These are phyloP conservation scores for Palythoa grandis DNA, from an alignment of 92 coral and sea anemone genomes.

Conservation along the genomic window DNA sequence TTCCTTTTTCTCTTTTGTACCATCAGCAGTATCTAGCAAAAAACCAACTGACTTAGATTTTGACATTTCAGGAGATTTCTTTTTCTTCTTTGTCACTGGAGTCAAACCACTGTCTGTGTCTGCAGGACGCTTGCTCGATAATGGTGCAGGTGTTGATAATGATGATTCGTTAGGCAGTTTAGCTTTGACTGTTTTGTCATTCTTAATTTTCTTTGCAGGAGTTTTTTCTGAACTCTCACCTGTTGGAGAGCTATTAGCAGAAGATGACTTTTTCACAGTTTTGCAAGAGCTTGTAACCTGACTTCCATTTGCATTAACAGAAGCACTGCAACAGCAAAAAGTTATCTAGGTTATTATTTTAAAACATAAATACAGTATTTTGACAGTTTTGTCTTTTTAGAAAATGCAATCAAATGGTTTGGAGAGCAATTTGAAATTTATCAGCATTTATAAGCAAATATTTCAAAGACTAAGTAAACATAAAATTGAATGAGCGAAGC, in stretches of 20 bases:
- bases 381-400: no score
- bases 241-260: conserved; percentile 56
- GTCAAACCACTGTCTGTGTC: conserved; percentile 35
- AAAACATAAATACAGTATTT: no score
- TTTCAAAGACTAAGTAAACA: no score
- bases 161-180: conserved; percentile 43
- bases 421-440: no score
- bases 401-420: no score
- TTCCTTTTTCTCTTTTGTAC: conserved; percentile 61
- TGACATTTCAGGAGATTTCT: conserved; percentile 37
- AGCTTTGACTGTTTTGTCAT: conserved; percentile 47
- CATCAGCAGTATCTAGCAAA: conserved; percentile 61
- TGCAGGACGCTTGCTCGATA: conserved; percentile 37
- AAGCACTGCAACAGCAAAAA: not conserved
- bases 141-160: conserved; percentile 24
- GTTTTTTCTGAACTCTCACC: conserved; percentile 55
- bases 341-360: no score
- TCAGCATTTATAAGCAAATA: no score
- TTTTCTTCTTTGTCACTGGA: conserved; percentile 63
- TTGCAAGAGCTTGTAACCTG: conserved; percentile 27
- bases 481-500: no score
- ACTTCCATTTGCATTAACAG: not conserved
- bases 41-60: conserved; percentile 63
- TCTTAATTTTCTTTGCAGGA: conserved; percentile 48
- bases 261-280: conserved; percentile 51